Evolutionary conservation across 2,888 invertebrate species (phyloP).

Genomic region (Brachycybe producta): DNA sequence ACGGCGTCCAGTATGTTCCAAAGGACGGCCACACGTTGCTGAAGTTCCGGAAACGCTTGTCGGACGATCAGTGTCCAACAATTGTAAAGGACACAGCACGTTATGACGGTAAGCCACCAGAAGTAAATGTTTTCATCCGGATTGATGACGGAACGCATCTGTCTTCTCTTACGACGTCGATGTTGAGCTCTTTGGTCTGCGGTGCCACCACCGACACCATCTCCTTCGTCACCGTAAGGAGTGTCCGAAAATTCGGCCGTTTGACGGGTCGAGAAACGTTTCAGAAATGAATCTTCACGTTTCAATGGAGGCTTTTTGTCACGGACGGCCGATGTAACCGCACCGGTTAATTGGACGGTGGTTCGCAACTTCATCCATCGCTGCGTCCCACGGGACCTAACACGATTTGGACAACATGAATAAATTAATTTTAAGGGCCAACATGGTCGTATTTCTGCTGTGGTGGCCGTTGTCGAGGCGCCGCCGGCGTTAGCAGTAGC

Average conservation of each 20-base stretch:
- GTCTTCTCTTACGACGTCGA: constrained; percentile 47
- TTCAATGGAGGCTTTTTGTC: constrained; percentile 72
- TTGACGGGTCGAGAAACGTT: constrained; percentile 84
- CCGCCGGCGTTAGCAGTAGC: background rate
- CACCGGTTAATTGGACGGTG: constrained; percentile 81
- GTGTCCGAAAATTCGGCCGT: constrained; percentile 64
- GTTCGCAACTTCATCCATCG: constrained; percentile 93
- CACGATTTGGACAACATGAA: background rate
- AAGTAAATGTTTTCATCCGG: constrained; percentile 93
- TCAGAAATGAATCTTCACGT: constrained; percentile 82
- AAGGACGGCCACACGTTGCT: constrained; percentile 54
- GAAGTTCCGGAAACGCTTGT: constrained; percentile 85
- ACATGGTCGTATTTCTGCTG: no score
- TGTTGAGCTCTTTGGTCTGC: background rate
- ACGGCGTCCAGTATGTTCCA: constrained; percentile 74
- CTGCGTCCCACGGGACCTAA: constrained; percentile 50
- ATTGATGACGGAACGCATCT: constrained; percentile 64
- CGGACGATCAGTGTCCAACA: constrained; percentile 90
- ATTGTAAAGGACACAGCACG: constrained; percentile 82
- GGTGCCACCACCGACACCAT: background rate
- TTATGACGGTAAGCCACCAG: constrained; percentile 83
- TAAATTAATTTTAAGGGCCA: no score
- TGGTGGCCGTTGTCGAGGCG: background rate
- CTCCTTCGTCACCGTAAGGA: constrained; percentile 32
- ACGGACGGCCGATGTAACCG: constrained; percentile 54